Evolutionary conservation across 2,888 invertebrate genomes (phyloP), one percentile per base, ranked within the genome.

Genomic region (Maniola hyperantus): DNA sequence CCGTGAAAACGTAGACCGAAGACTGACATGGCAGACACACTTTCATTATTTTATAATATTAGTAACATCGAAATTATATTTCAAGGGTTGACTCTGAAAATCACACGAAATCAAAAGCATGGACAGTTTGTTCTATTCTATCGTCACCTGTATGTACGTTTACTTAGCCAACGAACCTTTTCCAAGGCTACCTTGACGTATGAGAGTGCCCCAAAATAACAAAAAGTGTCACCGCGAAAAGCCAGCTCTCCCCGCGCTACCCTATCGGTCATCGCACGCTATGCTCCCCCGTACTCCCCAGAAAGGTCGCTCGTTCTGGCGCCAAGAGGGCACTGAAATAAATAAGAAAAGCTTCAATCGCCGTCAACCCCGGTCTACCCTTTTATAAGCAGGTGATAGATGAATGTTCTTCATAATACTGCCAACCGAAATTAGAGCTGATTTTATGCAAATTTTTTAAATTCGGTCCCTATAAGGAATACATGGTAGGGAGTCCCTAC

Each of bases 371-470:
- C 77, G 78, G 78, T 82, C 83, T 83, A 88, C 89, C 91, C 91
- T 88, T 91, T 85, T 85, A 84, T 83, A 83, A 83, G 79, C 82
- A 79, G 81, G 88, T 91, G 89, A 91, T 90, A 88, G 89, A 91
- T 91, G 88, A 81, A 82, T 78, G 77, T 73, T 72, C 78, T 79
- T 79, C 79, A 81, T 80, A 81, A 80, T 77, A 53, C 36, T 34
- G 64, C 58, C 54, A 58, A 53, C 54, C 60, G 46, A 68, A 68
- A 71, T 68, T 66, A 57, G 50, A 64, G 15, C 59, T 36, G 51
- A 58, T 15, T 53, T 50, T 53, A 44, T 26, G 54, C 59, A 64
- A 51, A 20, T 54, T 55, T 26, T 63, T 11, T 36, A 53, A 42
- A 34, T 33, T 44, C 36, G 55, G 54, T n/a, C n/a, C n/a, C n/a